A percentile compares a stretch with the other conserved stretches of the same genome.
These are phyloP conservation scores for Meganola albula DNA, from an alignment of 2,888 invertebrate genomes.

Conservation along the genomic window DNA sequence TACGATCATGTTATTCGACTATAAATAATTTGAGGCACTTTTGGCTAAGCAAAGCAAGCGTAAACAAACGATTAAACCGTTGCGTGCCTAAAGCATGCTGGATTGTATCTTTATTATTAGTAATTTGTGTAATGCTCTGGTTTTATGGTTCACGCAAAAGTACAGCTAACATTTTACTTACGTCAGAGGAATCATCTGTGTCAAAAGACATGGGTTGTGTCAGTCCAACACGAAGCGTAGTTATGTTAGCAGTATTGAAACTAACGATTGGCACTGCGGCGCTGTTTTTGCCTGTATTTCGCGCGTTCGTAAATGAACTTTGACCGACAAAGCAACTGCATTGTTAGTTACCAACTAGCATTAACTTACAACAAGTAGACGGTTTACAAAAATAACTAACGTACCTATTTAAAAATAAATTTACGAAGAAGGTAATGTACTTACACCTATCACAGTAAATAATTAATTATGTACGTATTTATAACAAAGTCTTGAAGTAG, in stretches of 20 bases:
- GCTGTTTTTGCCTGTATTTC: conserved; percentile 9
- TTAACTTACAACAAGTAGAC: too few species aligned
- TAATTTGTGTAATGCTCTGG: conserved; percentile 32
- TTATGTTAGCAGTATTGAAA: conserved; percentile 5
- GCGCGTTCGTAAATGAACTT: conserved; percentile 18
- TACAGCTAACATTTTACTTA: conserved; percentile 41
- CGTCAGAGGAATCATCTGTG: conserved; percentile 39
- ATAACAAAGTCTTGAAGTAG: too few species aligned
- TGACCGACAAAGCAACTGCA: conserved; percentile 37
- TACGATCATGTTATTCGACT: conserved; percentile 65
- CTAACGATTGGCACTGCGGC: conserved; percentile 20
- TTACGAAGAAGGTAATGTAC: too few species aligned
- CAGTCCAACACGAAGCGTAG: conserved; percentile 1
- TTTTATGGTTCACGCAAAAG: conserved; percentile 31
- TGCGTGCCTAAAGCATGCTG: conserved; percentile 52
- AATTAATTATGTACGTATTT: too few species aligned
- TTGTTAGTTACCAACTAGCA: conserved; percentile 30
- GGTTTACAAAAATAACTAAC: too few species aligned
- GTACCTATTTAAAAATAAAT: too few species aligned
- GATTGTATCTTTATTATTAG: conserved; percentile 40
- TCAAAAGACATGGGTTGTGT: conserved; percentile 21
- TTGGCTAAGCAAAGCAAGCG: conserved; percentile 59
- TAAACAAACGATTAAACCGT: conserved; percentile 65
- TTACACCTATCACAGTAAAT: too few species aligned
- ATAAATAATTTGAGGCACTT: conserved; percentile 63